Evolutionary conservation across 1,140 invertebrate genomes (phyloP).

Genomic region (Campodea augens): DNA sequence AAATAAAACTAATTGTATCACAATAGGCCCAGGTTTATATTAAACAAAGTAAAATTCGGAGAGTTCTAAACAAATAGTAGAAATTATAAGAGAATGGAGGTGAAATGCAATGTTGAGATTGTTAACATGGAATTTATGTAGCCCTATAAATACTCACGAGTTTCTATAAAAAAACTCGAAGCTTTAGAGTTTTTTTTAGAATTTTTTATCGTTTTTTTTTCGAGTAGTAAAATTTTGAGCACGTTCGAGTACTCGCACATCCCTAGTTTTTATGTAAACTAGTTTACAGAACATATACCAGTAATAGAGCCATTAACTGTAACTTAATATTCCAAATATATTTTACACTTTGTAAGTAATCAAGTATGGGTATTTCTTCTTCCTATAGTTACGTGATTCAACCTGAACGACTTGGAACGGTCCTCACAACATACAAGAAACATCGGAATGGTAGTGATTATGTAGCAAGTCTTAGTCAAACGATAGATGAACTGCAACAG

Average conservation of each 20-base stretch:
- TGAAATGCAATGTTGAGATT: no score
- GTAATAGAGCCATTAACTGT: neutral
- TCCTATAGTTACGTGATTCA: slow-evolving; percentile 45
- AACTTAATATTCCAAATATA: neutral
- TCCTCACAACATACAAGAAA: slow-evolving; percentile 54
- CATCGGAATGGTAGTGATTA: slow-evolving; percentile 48
- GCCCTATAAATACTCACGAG: no score
- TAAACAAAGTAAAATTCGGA: no score
- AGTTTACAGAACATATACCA: neutral
- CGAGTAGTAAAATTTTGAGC: neutral
- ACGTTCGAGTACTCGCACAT: neutral
- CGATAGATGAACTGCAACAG: slow-evolving; percentile 42
- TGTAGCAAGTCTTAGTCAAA: slow-evolving; percentile 40
- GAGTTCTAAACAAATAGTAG: no score
- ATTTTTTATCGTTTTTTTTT: slow-evolving; percentile 4
- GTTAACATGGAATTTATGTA: no score
- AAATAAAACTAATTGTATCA: no score
- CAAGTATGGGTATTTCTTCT: neutral
- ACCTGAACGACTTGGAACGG: slow-evolving; percentile 49
- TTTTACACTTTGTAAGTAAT: neutral
- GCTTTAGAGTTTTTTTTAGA: no score
- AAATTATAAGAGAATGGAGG: no score
- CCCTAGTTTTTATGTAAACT: neutral
- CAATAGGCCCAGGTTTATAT: no score
- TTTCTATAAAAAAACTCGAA: no score